phyloP scores from a whole-genome alignment of 2,113 vertebrate genomes.

The Platichthys stellatus region DNA sequence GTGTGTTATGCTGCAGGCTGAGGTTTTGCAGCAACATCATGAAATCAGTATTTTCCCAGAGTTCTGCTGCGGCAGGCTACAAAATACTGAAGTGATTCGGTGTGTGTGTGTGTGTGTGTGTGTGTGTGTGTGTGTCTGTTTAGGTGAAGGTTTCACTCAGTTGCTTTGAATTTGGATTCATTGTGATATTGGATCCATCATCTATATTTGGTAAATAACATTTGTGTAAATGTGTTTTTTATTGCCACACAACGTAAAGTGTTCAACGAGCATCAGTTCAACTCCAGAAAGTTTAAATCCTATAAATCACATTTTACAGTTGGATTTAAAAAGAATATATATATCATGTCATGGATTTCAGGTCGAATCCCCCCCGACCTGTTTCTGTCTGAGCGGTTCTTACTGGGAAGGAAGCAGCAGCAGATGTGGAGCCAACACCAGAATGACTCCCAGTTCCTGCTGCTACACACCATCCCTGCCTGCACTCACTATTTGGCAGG shows the following conservation, averaged over 20 bases:
- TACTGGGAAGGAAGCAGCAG: conserved; percentile 45
- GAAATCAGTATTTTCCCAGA: conserved; percentile 69
- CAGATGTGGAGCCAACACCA: conserved; percentile 59
- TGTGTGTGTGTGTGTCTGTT: not conserved
- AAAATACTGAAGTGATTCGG: conserved; percentile 12
- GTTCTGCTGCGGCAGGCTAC: conserved; percentile 57
- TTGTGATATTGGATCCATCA: not conserved
- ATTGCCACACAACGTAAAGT: no score
- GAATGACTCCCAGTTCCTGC: conserved; percentile 31
- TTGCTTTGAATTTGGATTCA: not conserved
- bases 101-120: not conserved
- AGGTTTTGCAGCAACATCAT: conserved; percentile 60
- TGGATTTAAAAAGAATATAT: not conserved
- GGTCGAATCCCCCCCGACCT: conserved; percentile 12
- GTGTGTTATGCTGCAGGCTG: conserved; percentile 38
- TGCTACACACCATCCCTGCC: conserved; percentile 45
- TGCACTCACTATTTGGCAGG: conserved; percentile 33
- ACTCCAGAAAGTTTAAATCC: no score
- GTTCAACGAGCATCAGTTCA: not conserved
- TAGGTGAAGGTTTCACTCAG: not conserved
- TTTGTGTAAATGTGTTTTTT: no score
- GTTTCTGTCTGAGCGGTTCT: conserved; percentile 28
- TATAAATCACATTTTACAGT: no score
- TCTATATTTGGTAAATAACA: not conserved
- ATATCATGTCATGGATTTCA: not conserved